A percentile compares a stretch with the other conserved stretches of the same genome.
phyloP scores from a whole-genome alignment of 92 coral and sea anemone genomes.

The Epizoanthus illoricatus region DNA sequence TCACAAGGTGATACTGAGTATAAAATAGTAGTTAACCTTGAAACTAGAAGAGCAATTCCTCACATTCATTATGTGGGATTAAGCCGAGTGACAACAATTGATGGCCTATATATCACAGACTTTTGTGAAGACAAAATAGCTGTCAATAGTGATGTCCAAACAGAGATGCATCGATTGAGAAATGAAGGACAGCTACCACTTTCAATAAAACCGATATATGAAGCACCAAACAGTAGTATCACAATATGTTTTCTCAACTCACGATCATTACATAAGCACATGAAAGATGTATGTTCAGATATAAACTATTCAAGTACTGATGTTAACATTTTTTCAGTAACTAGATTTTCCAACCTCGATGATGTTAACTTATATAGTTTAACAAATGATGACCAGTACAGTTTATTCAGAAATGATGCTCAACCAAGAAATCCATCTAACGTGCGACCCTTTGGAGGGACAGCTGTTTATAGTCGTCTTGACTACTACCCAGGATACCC shows the following conservation, averaged over 20 bases:
- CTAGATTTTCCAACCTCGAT: slow-evolving; percentile 28
- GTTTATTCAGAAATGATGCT: slow-evolving; percentile 41
- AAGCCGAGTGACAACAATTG: slow-evolving; percentile 63
- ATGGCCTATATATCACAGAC: slow-evolving; percentile 57
- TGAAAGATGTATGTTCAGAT: slow-evolving; percentile 42
- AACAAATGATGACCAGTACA: slow-evolving; percentile 30
- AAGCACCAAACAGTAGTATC: slow-evolving; percentile 23
- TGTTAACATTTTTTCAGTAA: slow-evolving; percentile 41
- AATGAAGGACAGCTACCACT: slow-evolving; percentile 22
- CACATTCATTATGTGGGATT: slow-evolving; percentile 76
- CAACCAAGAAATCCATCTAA: slow-evolving; percentile 16
- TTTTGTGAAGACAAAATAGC: slow-evolving; percentile 51
- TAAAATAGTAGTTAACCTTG: slow-evolving; percentile 57
- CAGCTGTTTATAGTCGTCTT: slow-evolving; percentile 50
- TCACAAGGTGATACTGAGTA: slow-evolving; percentile 67
- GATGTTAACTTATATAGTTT: slow-evolving; percentile 39
- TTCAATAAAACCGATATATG: slow-evolving; percentile 41
- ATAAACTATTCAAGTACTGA: slow-evolving; percentile 43
- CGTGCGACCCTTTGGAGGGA: slow-evolving; percentile 46
- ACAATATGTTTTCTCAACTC: slow-evolving; percentile 51
- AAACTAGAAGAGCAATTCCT: slow-evolving; percentile 59
- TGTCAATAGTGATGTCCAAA: not conserved
- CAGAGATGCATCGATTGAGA: not conserved
- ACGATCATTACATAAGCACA: slow-evolving; percentile 45
- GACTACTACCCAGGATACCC: slow-evolving; percentile 64